Evolutionary conservation across 1,140 invertebrate genomes (phyloP).

Genomic region (Teleopsis dalmanni): DNA sequence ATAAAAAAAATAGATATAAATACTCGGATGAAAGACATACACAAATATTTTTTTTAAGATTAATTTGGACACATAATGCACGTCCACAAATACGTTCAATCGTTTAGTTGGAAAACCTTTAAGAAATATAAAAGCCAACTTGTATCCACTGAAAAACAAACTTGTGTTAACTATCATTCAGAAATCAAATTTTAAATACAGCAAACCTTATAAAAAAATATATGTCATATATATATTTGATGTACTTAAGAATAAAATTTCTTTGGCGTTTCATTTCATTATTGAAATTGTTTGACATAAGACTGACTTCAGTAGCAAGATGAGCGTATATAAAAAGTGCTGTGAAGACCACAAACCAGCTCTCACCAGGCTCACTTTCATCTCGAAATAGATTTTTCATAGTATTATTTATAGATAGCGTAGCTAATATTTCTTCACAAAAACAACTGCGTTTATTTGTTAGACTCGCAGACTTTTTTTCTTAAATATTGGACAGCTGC

Average conservation of each 20-base stretch:
- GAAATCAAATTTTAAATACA: background rate
- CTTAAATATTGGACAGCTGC: too few relatives aligned
- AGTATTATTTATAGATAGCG: too few relatives aligned
- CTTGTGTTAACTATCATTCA: background rate
- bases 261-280: background rate
- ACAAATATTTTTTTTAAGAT: conserved; percentile 8
- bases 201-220: conserved; percentile 15
- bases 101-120: conserved; percentile 4
- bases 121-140: conserved; percentile 11
- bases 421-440: too few relatives aligned
- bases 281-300: conserved; percentile 3
- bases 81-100: conserved; percentile 10
- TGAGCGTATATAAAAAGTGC: conserved; percentile 1
- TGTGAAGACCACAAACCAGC: background rate
- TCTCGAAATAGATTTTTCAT: too few relatives aligned
- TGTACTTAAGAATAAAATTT: background rate
- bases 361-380: too few relatives aligned
- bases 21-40: background rate
- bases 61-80: conserved; percentile 8
- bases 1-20: too few relatives aligned
- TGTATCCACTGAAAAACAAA: conserved; percentile 9
- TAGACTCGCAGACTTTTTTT: too few relatives aligned
- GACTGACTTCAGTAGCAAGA: conserved; percentile 7
- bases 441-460: too few relatives aligned
- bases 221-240: conserved; percentile 11